Conservation (phyloP, 2,888 invertebrate species). For the Mythimna ferrago region DNA sequence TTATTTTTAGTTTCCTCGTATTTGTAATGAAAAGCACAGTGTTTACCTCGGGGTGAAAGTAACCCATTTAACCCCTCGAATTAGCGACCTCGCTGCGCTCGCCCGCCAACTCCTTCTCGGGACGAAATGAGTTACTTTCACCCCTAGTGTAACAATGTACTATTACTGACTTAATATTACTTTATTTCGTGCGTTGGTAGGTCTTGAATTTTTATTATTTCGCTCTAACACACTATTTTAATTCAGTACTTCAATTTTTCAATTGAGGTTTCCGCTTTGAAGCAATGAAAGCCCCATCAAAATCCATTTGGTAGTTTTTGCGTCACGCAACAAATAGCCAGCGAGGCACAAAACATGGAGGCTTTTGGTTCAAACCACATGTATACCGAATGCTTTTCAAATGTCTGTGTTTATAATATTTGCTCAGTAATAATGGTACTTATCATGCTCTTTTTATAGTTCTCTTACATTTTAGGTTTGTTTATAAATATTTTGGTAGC, state of each 20-base stretch:
- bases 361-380: constrained; percentile 26
- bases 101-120: too few relatives aligned
- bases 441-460: not conserved
- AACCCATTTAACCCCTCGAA: too few relatives aligned
- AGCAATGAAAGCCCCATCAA: constrained; percentile 35
- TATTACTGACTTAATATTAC: constrained; percentile 19
- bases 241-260: constrained; percentile 20
- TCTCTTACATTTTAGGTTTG: not conserved
- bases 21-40: too few relatives aligned
- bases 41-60: too few relatives aligned
- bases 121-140: too few relatives aligned
- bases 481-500: not conserved
- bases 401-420: constrained; percentile 24
- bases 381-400: constrained; percentile 26
- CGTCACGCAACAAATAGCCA: constrained; percentile 36
- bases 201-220: constrained; percentile 35
- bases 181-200: constrained; percentile 28
- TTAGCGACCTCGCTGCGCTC: too few relatives aligned
- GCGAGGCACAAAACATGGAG: constrained; percentile 40
- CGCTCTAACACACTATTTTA: constrained; percentile 28
- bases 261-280: constrained; percentile 35
- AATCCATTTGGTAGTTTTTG: constrained; percentile 49
- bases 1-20: too few relatives aligned
- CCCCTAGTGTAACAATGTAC: too few relatives aligned
- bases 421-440: constrained; percentile 3